A percentile compares a stretch with the other conserved stretches of the same genome.
These are phyloP conservation scores for Agrochola lychnidis DNA, from an alignment of 2,888 invertebrate species.

Conservation along the genomic window DNA sequence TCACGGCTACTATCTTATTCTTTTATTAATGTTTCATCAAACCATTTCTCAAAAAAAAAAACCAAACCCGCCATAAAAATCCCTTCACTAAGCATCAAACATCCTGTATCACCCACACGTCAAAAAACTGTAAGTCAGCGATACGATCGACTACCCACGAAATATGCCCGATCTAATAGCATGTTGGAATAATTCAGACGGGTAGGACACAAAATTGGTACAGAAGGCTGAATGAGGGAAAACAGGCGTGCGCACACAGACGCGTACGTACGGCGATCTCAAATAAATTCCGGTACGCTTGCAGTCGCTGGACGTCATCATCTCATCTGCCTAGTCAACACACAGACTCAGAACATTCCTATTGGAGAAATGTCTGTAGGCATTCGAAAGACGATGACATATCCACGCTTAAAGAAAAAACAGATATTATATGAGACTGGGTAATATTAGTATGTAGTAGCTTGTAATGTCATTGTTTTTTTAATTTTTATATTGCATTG, in stretches of 20 bases:
- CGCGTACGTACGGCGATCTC: too few species aligned
- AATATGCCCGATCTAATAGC: constrained; percentile 52
- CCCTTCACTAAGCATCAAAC: constrained; percentile 4
- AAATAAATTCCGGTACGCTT: not conserved
- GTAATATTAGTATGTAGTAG: too few species aligned
- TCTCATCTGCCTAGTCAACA: not conserved
- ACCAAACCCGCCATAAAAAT: not conserved
- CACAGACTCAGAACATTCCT: too few species aligned
- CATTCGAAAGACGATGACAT: too few species aligned
- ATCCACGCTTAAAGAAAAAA: too few species aligned
- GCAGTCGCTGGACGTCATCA: not conserved
- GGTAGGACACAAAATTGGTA: not conserved
- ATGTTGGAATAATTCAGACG: constrained; percentile 53
- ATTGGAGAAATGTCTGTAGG: too few species aligned
- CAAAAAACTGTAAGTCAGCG: constrained; percentile 53
- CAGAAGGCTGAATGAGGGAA: constrained; percentile 10
- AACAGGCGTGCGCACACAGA: too few species aligned
- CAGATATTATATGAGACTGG: too few species aligned
- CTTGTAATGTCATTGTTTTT: too few species aligned
- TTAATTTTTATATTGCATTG: too few species aligned
- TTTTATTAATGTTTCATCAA: not conserved
- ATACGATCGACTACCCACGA: constrained; percentile 36
- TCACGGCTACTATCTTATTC: too few species aligned
- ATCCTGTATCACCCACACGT: constrained; percentile 28
- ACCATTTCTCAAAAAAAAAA: not conserved